phyloP scores from a whole-genome alignment of 2,797 vertebrate species.

The Helostoma temminkii region DNA sequence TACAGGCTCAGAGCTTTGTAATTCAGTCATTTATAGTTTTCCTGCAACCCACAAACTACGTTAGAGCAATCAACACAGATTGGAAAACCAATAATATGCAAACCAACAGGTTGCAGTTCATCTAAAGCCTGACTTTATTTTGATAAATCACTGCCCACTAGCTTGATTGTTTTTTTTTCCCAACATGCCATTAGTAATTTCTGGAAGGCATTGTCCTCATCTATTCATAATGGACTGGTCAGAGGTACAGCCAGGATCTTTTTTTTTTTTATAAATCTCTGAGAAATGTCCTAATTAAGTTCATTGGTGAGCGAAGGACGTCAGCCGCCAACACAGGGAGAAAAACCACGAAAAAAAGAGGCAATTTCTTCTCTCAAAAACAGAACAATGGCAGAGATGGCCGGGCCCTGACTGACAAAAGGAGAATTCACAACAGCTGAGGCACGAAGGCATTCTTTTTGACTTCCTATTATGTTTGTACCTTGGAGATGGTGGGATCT shows the following conservation, averaged over 20 bases:
- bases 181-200: slow-evolving; percentile 59
- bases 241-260: slow-evolving; percentile 77
- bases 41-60: slow-evolving; percentile 35
- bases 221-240: slow-evolving; percentile 68
- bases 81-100: slow-evolving; percentile 43
- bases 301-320: slow-evolving; percentile 69
- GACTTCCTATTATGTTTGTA: slow-evolving; percentile 83
- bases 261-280: slow-evolving; percentile 82
- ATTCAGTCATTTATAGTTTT: slow-evolving; percentile 52
- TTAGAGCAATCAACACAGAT: slow-evolving; percentile 32
- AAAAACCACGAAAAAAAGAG: slow-evolving; percentile 45
- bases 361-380: slow-evolving; percentile 83
- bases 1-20: not conserved
- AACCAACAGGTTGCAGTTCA: slow-evolving; percentile 51
- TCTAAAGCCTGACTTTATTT: slow-evolving; percentile 44
- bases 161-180: slow-evolving; percentile 65
- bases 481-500: slow-evolving; percentile 84
- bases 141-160: slow-evolving; percentile 37
- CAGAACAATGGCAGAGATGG: slow-evolving; percentile 80
- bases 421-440: slow-evolving; percentile 83
- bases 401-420: slow-evolving; percentile 80
- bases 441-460: slow-evolving; percentile 82
- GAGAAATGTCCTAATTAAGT: slow-evolving; percentile 85
- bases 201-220: slow-evolving; percentile 59
- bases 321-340: slow-evolving; percentile 45